Conservation (phyloP, 2,113 vertebrate species). For the Lynx canadensis region DNA sequence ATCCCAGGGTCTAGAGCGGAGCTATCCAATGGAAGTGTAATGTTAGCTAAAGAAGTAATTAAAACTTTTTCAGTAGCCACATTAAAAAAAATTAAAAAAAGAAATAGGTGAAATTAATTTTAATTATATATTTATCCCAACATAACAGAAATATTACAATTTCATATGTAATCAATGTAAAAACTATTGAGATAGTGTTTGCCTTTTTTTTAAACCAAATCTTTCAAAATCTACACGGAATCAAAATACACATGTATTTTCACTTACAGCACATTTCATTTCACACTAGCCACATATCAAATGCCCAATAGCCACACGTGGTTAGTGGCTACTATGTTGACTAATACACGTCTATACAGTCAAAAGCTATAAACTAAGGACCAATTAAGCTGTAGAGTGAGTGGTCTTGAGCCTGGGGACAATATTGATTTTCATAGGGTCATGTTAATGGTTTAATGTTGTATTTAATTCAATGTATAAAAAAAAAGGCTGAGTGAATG, state of each 20-base stretch:
- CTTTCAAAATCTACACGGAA: constrained; percentile 23
- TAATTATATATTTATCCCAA: constrained; percentile 10
- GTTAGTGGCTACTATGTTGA: not conserved
- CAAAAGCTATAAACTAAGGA: constrained; percentile 46
- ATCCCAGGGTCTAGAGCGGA: not conserved
- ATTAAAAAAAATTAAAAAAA: constrained; percentile 4
- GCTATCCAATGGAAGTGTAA: not conserved
- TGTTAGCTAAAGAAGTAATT: not conserved
- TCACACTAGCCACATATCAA: not conserved
- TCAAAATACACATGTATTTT: not conserved
- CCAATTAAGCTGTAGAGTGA: constrained; percentile 62
- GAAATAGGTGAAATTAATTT: not conserved
- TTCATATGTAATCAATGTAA: constrained; percentile 28
- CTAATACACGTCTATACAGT: not conserved
- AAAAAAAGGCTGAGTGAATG: constrained; percentile 18
- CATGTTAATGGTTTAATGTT: constrained; percentile 64
- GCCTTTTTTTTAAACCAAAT: not conserved
- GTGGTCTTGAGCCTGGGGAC: constrained; percentile 63
- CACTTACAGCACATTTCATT: not conserved
- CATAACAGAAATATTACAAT: constrained; percentile 9
- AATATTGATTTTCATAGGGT: constrained; percentile 75
- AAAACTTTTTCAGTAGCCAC: not conserved
- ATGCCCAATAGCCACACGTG: not conserved
- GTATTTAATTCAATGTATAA: constrained; percentile 64
- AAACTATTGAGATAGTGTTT: not conserved